These are phyloP conservation scores for Entelurus aequoreus DNA, from an alignment of 2,113 vertebrate genomes.

Conservation along the genomic window DNA sequence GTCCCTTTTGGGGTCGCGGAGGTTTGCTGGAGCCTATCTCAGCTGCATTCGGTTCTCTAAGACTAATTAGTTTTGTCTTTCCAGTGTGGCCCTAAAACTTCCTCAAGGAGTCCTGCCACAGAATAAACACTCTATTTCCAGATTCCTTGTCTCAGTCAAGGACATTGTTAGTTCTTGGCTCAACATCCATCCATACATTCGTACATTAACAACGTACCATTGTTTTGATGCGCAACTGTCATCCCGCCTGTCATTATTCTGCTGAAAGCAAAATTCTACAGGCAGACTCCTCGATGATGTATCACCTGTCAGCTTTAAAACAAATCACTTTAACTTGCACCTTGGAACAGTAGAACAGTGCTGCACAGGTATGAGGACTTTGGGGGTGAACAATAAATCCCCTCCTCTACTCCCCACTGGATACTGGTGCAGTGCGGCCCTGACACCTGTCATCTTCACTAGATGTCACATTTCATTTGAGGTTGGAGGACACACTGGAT, in stretches of 20 bases:
- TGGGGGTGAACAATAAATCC: constrained; percentile 39
- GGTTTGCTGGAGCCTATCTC: too few species aligned
- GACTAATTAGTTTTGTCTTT: too few species aligned
- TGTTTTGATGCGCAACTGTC: constrained; percentile 62
- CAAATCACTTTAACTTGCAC: constrained; percentile 49
- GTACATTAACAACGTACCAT: constrained; percentile 53
- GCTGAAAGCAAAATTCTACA: constrained; percentile 52
- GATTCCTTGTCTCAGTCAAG: not conserved
- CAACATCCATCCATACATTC: constrained; percentile 53
- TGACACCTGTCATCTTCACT: constrained; percentile 65
- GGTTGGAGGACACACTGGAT: constrained; percentile 29
- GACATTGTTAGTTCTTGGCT: constrained; percentile 27
- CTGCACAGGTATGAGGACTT: constrained; percentile 66
- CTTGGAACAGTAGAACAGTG: constrained; percentile 47
- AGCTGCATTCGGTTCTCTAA: too few species aligned
- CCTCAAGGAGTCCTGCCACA: too few species aligned
- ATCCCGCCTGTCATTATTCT: constrained; percentile 62
- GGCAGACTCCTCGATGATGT: constrained; percentile 66
- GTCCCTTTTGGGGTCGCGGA: too few species aligned
- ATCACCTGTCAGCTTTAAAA: constrained; percentile 66
- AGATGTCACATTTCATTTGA: constrained; percentile 68
- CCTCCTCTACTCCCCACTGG: constrained; percentile 33
- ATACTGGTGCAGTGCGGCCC: constrained; percentile 55
- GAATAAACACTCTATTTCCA: too few species aligned
- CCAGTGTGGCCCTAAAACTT: too few species aligned